Evolutionary conservation across 35 echinoderm and acorn worm species (phyloP), one percentile per base, ranked within the genome.

Genomic region (Heliocidaris erythrogramma): DNA sequence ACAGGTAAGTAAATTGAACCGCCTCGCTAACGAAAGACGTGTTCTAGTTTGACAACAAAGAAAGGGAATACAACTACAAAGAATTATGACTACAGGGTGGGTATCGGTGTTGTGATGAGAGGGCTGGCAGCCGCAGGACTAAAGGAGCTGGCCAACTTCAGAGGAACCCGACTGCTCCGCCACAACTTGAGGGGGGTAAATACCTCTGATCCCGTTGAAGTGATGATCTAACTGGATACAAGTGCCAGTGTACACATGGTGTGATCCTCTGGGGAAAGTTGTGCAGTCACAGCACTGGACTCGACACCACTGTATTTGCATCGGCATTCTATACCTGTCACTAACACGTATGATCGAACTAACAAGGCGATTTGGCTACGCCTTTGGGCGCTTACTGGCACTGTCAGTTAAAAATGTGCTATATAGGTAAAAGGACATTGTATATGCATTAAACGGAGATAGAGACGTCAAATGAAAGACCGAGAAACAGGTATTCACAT

Each of bases 1-100:
- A 49, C 31, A 92, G 91, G 91, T 92, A 92, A 14, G 91, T 59
- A 59, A 92, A 92, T 92, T 59, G 29, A 49, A 92, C 47, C 91
- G 29, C 30, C 49, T 30, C 13, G 29, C n/a, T 92, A 92, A 92
- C 49, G 91, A 92, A 92, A 92, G 91, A 92, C 91, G 32, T 59
- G 91, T 92, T 92, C 91, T 92, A 92, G 91, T 92, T 92, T 92
- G 91, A 32, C 47, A 92, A 92, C 91, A 92, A 59, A 48, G 91
- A 48, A 92, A 52, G 49, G 50, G 24, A 89, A 89, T 47, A 89
- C 12, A 89, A 89, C 31, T 47, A 89, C 31, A 48, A 48, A 89
- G 47, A 89, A 89, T 48, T 14, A 49, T 30, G 32, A 52, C 29
- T 59, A 92, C 91, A n/a, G 49, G 50, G 47, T 30, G 91, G 91